Evolutionary conservation across 2,113 vertebrate genomes (phyloP), one percentile per base, ranked within the genome.

Genomic region (Bothrops jararaca): DNA sequence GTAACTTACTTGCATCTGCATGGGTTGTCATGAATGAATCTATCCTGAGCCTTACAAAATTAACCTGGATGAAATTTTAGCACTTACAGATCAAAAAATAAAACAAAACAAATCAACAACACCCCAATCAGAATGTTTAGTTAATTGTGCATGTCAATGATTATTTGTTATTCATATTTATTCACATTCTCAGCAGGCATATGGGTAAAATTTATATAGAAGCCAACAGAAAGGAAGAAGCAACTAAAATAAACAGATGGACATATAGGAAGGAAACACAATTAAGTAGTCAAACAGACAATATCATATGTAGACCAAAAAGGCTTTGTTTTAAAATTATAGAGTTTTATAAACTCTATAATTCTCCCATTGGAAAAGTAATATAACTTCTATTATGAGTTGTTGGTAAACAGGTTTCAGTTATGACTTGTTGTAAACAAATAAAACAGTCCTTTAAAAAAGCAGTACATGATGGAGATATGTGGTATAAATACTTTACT

Each of bases 171-270:
- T 95, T 95, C 94, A 94, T 96, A 93, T 94, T 95, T 94, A 95
- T 95, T 93, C 92, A 95, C 94, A 94, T 96, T 96, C 94, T 57
- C 95, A 94, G 92, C 94, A 96, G 94, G 94, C 96, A 97, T 96
- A 96, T 96, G 95, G 95, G 93, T 29, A 91, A 91, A 97, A 94
- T 97, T 96, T 95, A 95, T 96, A 96, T 93, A 95, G 96, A 96
- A 96, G 91, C 95, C 95, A 96, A 91, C 94, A 95, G 96, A 97
- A 95, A 97, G 96, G 95, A 97, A 97, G 95, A 96, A 96, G 91
- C 91, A 96, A 96, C 93, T 96, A 97, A 97, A 97, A 97, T 96
- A 96, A 97, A 97, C 95, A 97, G 96, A 97, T 97, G 95, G 95
- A 93, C 96, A 92, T 93, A 96, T 90, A 96, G 90, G 95, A 91